Evolutionary conservation across 2,797 vertebrate species (phyloP), one percentile per base, ranked within the genome.

Genomic region (Hoplostethus atlanticus): DNA sequence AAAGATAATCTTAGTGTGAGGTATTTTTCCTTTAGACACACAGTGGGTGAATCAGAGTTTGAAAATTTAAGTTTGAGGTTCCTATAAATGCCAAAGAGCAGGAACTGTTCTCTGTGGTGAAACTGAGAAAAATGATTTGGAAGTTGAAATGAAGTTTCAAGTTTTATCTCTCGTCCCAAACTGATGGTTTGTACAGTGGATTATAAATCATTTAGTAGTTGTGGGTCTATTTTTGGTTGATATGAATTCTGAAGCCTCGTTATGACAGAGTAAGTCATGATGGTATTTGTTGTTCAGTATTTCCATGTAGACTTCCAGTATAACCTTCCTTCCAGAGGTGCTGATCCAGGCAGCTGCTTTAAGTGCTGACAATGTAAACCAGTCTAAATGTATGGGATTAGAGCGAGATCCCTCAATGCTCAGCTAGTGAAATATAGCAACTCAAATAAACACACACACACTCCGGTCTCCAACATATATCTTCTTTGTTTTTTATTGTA

Each of bases 401-500:
- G 58, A 36, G 54, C 31, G 56, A 62, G 51, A 74, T 54, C 56
- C 65, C 51, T 55, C 28, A 11, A 12, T 10, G 7, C 47, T 64
- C 0, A 11, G 25, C 40, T 40, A 47, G 9, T 67, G 38, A 79
- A 80, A 84, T 40, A 54, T 15, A 76, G 17, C 61, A 47, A 62
- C 28, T 73, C 21, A 70, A 89, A 90, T 68, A 90, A 91, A 72
- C 71, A 90, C 75, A 69, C 40, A 42, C 4, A 53, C 57, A 31
- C 58, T 30, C 28, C 51, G 60, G 60, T 66, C 53, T 90, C 76
- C 70, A 87, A 90, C 90, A 93, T 83, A 89, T 59, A 76, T 83
- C 51, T 65, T 75, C 87, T 92, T 94, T 28, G 93, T 65, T 75
- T 88, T 92, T 94, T 94, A 95, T 94, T 94, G 84, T 90, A 92